These are phyloP conservation scores for Ctenodactylus gundi DNA, from an alignment of 2,113 vertebrate species.

Conservation along the genomic window DNA sequence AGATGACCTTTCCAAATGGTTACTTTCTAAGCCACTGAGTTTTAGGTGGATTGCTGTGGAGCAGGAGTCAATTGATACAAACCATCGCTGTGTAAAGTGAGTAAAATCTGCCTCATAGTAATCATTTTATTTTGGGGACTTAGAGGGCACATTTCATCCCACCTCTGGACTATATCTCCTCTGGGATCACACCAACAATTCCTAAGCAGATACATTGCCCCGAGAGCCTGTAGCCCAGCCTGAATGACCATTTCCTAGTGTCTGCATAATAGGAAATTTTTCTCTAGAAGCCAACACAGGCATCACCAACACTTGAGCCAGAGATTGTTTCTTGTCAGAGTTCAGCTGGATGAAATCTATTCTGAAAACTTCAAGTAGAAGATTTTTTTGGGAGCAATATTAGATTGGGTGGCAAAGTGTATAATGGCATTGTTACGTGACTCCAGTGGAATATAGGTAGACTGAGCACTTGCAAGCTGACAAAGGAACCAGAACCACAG, in stretches of 20 bases:
- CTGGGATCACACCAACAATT: neutral
- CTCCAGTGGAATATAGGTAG: neutral
- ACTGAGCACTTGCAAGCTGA: neutral
- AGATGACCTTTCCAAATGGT: no score
- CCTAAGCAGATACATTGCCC: neutral
- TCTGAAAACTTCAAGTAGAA: neutral
- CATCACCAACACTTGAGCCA: neutral
- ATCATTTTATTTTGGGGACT: neutral
- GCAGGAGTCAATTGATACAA: neutral
- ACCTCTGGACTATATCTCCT: neutral
- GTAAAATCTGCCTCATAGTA: neutral
- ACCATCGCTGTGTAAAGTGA: neutral
- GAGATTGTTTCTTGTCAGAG: neutral
- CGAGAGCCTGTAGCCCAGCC: neutral
- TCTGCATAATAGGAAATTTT: neutral
- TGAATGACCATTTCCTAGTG: neutral
- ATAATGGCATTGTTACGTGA: neutral
- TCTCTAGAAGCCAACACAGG: neutral
- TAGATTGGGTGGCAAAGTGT: neutral
- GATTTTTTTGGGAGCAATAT: neutral
- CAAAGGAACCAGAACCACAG: neutral
- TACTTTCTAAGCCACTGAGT: neutral
- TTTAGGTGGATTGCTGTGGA: neutral
- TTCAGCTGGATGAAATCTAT: neutral
- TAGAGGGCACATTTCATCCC: neutral